Evolutionary conservation across 2,113 vertebrate genomes (phyloP), one percentile per base, ranked within the genome.

Genomic region (Rattus norvegicus): DNA sequence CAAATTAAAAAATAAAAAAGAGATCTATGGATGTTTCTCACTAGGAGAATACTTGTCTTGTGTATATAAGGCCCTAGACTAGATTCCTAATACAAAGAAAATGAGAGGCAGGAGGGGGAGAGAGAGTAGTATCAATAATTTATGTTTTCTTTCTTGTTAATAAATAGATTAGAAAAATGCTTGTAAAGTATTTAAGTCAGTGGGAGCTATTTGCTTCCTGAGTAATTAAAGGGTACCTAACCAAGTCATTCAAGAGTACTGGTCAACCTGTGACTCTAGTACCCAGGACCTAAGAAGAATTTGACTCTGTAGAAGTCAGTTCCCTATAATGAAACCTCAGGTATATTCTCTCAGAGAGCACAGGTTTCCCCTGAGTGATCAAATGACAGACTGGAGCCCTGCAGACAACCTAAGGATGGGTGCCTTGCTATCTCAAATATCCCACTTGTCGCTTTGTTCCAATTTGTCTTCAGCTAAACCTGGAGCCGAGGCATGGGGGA

Each of bases 371-470:
- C 5, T 0, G 33, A 77, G 86, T 10, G 5, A 85, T 14, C 36
- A 17, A 22, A 36, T 16, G 52, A 5, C 3, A 7, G 19, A 9
- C 26, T 39, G 5, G 0, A n/a, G 81, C 24, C 9, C 12, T 1
- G 0, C 0, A 13, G 49, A 70, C 7, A 49, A 19, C 61, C 80
- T 33, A 54, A 26, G 54, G 16, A n/a, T 24, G 22, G 20, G 5
- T 0, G 8, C 4, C 36, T 43, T 11, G 9, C 47, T 22, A 69
- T 6, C 84, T 52, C 5, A 5, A 11, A 30, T 8, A 33, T 43
- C 43, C 43, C 43, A 43, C 33, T 39, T 9, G 72, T 28, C 17
- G 14, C 39, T 67, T 43, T 83, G 20, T 22, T 75, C 65, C 28
- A 1, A 39, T 33, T 70, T 84, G 13, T 17, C 30, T 72, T 52